phyloP scores from a whole-genome alignment of 2,113 vertebrate genomes.

The Scortum barcoo region DNA sequence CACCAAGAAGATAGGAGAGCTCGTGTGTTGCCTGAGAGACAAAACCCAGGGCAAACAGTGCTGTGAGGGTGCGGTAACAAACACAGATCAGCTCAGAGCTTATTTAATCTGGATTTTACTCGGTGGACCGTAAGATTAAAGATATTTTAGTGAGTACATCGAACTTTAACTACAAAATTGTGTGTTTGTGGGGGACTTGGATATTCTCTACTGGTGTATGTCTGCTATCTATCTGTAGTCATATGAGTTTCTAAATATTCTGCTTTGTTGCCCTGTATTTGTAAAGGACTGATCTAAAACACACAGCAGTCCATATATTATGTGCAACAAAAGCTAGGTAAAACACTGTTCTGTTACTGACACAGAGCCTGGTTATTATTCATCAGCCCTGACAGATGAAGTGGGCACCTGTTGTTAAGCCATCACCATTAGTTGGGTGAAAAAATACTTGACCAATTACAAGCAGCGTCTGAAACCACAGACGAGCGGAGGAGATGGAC shows the following conservation, averaged over 20 bases:
- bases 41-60: not conserved
- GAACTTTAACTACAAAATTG: not conserved
- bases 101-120: not conserved
- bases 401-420: constrained; percentile 54
- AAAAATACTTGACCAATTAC: constrained; percentile 32
- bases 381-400: constrained; percentile 31
- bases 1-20: not conserved
- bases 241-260: not conserved
- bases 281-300: not conserved
- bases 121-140: not conserved
- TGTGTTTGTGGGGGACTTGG: too few relatives aligned
- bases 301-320: not conserved
- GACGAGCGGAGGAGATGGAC: constrained; percentile 32
- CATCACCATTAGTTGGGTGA: constrained; percentile 29
- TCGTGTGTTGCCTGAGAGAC: not conserved
- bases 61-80: not conserved
- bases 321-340: not conserved
- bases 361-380: constrained; percentile 29
- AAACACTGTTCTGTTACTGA: not conserved
- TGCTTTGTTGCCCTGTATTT: not conserved
- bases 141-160: not conserved
- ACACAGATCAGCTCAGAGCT: not conserved
- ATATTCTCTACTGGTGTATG: too few relatives aligned
- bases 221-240: too few relatives aligned
- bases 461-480: constrained; percentile 12